These are phyloP conservation scores for Anguilla marmorata DNA, from an alignment of 2,797 vertebrate species.

Conservation along the genomic window DNA sequence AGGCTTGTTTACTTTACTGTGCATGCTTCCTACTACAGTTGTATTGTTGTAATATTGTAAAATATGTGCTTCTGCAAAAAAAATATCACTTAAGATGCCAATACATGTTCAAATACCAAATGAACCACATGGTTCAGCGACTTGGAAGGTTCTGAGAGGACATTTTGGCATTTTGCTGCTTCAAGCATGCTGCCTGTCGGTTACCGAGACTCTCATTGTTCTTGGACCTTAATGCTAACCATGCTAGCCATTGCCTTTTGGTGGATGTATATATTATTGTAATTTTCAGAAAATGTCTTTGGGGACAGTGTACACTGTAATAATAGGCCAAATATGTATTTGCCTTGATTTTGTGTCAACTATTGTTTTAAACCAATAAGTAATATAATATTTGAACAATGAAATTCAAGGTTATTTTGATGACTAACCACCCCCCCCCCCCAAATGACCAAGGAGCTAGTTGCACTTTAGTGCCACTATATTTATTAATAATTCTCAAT, in stretches of 20 bases:
- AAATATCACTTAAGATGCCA: background rate
- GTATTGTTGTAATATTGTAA: too few relatives aligned
- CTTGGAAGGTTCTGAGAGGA: background rate
- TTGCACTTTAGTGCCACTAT: background rate
- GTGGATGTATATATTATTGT: background rate
- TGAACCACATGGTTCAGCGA: background rate
- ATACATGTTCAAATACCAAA: background rate
- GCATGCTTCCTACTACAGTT: too few relatives aligned
- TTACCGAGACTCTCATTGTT: background rate
- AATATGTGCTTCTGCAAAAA: background rate
- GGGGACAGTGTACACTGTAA: background rate
- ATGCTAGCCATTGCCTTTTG: background rate
- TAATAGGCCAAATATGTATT: background rate
- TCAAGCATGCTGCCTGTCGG: too few relatives aligned
- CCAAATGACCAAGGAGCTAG: background rate
- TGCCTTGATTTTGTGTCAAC: background rate
- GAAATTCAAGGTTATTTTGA: background rate
- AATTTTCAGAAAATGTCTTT: background rate
- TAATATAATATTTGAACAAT: background rate
- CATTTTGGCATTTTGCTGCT: background rate
- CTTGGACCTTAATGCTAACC: background rate
- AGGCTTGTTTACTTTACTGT: too few relatives aligned
- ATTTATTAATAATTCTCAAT: slow-evolving; percentile 1
- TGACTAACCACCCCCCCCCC: background rate
- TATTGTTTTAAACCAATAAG: background rate